Evolutionary conservation across 2,888 invertebrate species (phyloP).

Genomic region (Cyclophora punctaria): DNA sequence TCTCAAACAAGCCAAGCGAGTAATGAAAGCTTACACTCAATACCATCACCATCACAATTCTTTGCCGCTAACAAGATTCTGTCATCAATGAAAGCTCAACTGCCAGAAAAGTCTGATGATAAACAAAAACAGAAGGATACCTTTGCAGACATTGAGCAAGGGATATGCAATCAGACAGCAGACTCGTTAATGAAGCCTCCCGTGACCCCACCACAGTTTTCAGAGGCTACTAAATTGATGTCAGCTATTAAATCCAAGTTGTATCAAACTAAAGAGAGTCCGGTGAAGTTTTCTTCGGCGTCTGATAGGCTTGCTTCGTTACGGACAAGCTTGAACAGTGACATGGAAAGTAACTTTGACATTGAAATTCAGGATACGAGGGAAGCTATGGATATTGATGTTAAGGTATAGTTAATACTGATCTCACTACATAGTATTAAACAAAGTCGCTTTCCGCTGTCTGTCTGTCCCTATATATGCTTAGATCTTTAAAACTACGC

Average conservation of each 20-base stretch:
- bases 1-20: constrained; percentile 39
- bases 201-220: constrained; percentile 64
- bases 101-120: constrained; percentile 53
- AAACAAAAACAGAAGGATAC: constrained; percentile 54
- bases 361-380: constrained; percentile 18
- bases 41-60: constrained; percentile 61
- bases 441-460: too few species aligned
- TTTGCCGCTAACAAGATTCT: constrained; percentile 65
- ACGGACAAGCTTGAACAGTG: constrained; percentile 37
- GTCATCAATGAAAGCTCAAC: constrained; percentile 64
- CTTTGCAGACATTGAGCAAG: constrained; percentile 64
- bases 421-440: neutral
- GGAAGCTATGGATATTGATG: constrained; percentile 60
- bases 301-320: constrained; percentile 47
- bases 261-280: constrained; percentile 25
- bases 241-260: constrained; percentile 64
- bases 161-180: constrained; percentile 56
- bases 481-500: too few species aligned
- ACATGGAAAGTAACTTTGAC: constrained; percentile 27
- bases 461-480: too few species aligned
- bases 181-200: constrained; percentile 63
- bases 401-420: constrained; percentile 33
- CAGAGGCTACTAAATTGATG: constrained; percentile 60
- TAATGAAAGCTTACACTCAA: constrained; percentile 49
- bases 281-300: constrained; percentile 24